Base-by-base conservation (phyloP, 2,113 vertebrate species). In the Fregetta grallaria region DNA sequence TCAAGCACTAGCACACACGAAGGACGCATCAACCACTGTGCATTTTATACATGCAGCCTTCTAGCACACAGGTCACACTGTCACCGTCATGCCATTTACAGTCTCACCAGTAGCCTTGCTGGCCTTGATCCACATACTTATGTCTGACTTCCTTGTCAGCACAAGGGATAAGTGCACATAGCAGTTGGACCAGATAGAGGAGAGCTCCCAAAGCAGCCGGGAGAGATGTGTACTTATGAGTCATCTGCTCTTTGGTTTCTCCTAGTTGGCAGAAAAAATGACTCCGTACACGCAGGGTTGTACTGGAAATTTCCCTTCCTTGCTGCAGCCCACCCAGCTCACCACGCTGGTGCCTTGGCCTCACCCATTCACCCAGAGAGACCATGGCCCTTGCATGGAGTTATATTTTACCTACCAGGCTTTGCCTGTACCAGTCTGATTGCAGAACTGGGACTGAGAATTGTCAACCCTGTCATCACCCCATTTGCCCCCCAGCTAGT, bases 221-320 rank as follows among this genome's bases (percentile, higher is more conserved):
- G 56, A 55, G 58, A 86, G 65, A 92, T 62, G 66, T 75, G 77
- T 67, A 36, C 45, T 87, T 68, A 42, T 78, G 86, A 95, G 52
- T 94, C 86, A 94, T 94, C 65, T 62, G 56, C 68, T 92, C 36
- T 93, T 92, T 27, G 58, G 40, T 92, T 89, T 38, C 73, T 94
- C 49, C 52, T 70, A 52, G 32, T 13, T 78, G 66, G 73, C 65
- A 91, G 76, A 82, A 95, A 87, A 87, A 94, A 50, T 80, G 8
- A 50, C 63, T 85, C 74, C 9, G 3, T 65, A 45, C 4, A 0
- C 62, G 74, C 3, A 30, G 44, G 36, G 34, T 7, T 47, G 50
- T 70, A 62, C 62, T 92, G 86, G 61, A 94, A 88, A 81, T 94
- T 93, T 95, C 72, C 36, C 49, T 81, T 89, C 70, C 52, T 71